Conservation (phyloP, 2,888 invertebrate genomes). For the Sphaerophoria rueppellii region DNA sequence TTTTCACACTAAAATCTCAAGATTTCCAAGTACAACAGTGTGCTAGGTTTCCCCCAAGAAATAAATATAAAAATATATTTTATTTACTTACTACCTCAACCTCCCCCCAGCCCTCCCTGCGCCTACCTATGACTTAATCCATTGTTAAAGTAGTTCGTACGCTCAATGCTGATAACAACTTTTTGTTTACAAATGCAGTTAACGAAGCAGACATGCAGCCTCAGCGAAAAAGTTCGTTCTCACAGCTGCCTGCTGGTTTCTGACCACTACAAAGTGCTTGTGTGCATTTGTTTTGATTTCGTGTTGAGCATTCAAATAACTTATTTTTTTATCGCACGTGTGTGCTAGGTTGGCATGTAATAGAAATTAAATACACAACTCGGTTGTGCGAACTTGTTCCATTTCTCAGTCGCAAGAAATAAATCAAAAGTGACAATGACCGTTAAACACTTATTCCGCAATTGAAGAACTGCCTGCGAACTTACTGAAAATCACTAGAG, state of each 20-base stretch:
- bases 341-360: background rate
- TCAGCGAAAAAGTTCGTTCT: background rate
- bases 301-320: constrained; percentile 17
- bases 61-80: background rate
- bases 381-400: too few species aligned
- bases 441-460: too few species aligned
- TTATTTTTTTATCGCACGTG: constrained; percentile 14
- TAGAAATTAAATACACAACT: background rate
- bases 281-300: constrained; percentile 6
- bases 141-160: background rate
- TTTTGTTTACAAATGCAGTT: constrained; percentile 33
- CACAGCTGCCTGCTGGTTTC: background rate
- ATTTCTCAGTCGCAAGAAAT: too few species aligned
- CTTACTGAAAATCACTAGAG: too few species aligned
- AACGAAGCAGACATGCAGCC: background rate
- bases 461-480: too few species aligned
- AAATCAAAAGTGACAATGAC: too few species aligned
- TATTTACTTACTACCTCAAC: background rate
- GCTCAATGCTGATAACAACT: constrained; percentile 23
- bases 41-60: background rate
- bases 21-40: constrained; percentile 3
- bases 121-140: constrained; percentile 4
- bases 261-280: background rate
- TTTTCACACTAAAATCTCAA: constrained; percentile 13
- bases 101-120: background rate